These are phyloP conservation scores for Unio delphinus DNA, from an alignment of 2,888 invertebrate species.

Conservation along the genomic window DNA sequence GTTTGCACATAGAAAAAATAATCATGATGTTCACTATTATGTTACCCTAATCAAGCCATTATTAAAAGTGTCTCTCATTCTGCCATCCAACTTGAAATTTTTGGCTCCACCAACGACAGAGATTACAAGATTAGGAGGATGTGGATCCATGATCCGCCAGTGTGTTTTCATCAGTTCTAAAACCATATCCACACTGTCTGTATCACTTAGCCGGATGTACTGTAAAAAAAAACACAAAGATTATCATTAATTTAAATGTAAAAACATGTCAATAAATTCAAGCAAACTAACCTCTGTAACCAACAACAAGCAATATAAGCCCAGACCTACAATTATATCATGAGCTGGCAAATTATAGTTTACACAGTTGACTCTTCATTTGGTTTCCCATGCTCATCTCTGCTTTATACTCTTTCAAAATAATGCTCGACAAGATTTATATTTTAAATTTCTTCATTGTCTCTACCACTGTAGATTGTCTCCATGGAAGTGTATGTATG, in stretches of 20 bases:
- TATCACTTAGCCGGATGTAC: conserved; percentile 68
- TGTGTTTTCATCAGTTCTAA: conserved; percentile 65
- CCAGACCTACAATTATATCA: too few species aligned
- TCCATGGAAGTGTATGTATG: too few species aligned
- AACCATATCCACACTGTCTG: conserved; percentile 60
- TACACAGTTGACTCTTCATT: too few species aligned
- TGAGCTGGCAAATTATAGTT: too few species aligned
- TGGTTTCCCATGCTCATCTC: too few species aligned
- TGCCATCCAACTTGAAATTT: conserved; percentile 71
- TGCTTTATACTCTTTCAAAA: too few species aligned
- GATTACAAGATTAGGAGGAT: conserved; percentile 69
- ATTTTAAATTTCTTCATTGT: too few species aligned
- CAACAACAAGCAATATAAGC: too few species aligned
- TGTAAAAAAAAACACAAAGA: conserved; percentile 29
- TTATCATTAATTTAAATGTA: not conserved
- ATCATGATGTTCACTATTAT: not conserved
- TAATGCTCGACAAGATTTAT: too few species aligned
- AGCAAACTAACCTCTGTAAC: not conserved
- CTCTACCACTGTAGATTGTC: too few species aligned
- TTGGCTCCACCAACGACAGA: conserved; percentile 72
- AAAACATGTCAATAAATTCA: not conserved
- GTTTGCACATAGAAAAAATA: too few species aligned
- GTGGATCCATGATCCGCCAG: conserved; percentile 70
- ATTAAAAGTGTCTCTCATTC: conserved; percentile 70
- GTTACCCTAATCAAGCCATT: conserved; percentile 69